These are phyloP conservation scores for Adoxophyes honmai DNA, from an alignment of 1,140 invertebrate species.

Conservation along the genomic window DNA sequence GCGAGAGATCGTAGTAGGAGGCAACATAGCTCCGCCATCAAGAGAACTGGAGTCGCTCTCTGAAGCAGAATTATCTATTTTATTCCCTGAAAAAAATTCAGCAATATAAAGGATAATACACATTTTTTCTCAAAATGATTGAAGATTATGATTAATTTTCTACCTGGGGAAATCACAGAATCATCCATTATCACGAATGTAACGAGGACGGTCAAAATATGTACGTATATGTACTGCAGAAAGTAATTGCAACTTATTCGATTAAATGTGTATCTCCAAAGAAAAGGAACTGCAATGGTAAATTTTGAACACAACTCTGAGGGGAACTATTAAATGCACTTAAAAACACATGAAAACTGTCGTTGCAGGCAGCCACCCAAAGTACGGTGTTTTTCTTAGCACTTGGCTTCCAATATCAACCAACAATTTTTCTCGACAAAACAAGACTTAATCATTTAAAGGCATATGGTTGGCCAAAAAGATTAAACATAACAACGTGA, in stretches of 20 bases:
- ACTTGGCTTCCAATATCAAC: background rate
- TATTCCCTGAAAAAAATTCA: constrained; percentile 48
- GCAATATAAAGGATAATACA: constrained; percentile 15
- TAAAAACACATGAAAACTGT: constrained; percentile 14
- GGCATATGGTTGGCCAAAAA: background rate
- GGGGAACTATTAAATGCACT: constrained; percentile 9
- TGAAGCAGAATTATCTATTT: constrained; percentile 74
- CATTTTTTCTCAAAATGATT: constrained; percentile 14
- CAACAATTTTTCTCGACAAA: background rate
- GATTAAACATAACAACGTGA: background rate
- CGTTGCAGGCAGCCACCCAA: constrained; percentile 13
- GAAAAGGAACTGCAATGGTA: background rate
- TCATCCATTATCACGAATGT: constrained; percentile 70
- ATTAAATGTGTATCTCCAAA: constrained; percentile 9
- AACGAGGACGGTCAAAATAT: constrained; percentile 50
- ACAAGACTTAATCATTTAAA: background rate
- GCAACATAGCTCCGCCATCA: constrained; percentile 95
- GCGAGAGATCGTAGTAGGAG: constrained; percentile 90
- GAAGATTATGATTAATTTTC: constrained; percentile 14
- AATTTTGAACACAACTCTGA: constrained; percentile 15
- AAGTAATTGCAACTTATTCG: constrained; percentile 8
- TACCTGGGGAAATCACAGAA: constrained; percentile 70
- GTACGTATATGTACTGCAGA: constrained; percentile 32
- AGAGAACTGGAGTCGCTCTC: constrained; percentile 86
- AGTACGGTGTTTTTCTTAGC: constrained; percentile 4